Percentiles rank a stretch among this genome's conserved stretches.
phyloP scores from a whole-genome alignment of 2,888 invertebrate genomes.

The Bimastos eiseni region DNA sequence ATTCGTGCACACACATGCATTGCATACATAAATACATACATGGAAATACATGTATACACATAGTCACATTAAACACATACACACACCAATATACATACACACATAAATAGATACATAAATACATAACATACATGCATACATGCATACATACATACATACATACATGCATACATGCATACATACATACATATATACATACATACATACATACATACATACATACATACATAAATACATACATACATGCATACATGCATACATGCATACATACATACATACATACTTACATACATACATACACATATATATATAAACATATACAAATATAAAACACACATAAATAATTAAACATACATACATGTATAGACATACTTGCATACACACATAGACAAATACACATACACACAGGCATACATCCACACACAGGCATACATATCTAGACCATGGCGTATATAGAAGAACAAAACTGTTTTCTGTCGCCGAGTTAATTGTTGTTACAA shows the following conservation, averaged over 20 bases:
- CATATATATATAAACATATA: neutral
- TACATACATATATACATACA: conserved; percentile 10
- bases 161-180: neutral
- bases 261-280: neutral
- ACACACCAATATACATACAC: no score
- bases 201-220: neutral
- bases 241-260: neutral
- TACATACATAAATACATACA: neutral
- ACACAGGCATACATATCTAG: neutral
- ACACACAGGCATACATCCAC: neutral
- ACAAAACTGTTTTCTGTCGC: neutral
- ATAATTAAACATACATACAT: neutral
- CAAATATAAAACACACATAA: neutral
- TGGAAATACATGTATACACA: no score
- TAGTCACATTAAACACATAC: no score
- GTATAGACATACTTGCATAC: neutral
- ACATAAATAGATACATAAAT: no score
- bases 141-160: neutral
- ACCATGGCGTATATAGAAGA: neutral
- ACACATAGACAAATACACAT: neutral
- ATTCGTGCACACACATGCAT: no score
- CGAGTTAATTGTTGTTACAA: neutral
- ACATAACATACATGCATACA: no score
- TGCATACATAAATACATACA: no score
- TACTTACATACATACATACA: neutral